phyloP scores from a whole-genome alignment of 1,140 invertebrate genomes.

The Lepidurus packardi region DNA sequence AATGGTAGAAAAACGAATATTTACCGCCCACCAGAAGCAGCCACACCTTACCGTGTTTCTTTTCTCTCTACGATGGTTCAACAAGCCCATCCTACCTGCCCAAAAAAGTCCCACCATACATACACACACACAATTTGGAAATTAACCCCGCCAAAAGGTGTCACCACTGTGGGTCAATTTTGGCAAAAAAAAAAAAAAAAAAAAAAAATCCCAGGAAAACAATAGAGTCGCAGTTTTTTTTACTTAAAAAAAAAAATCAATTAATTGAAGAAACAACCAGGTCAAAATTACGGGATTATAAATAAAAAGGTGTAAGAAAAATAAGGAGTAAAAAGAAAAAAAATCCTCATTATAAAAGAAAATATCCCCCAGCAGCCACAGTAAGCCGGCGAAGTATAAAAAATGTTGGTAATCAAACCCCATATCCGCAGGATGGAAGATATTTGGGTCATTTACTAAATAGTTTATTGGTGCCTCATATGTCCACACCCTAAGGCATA shows the following conservation, averaged over 20 bases:
- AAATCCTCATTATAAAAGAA: not conserved
- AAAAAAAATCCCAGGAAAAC: constrained; percentile 23
- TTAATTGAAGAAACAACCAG: constrained; percentile 25
- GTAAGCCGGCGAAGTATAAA: constrained; percentile 21
- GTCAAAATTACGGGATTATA: not conserved
- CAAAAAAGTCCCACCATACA: constrained; percentile 10
- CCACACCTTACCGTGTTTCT: constrained; percentile 10
- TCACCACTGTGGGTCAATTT: not conserved
- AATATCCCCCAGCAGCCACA: constrained; percentile 17
- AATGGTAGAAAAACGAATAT: constrained; percentile 17
- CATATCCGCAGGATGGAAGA: constrained; percentile 22
- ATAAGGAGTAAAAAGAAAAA: not conserved
- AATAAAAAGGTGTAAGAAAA: not conserved
- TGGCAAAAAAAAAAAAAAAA: not conserved
- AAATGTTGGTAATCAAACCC: not conserved
- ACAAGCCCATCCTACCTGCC: constrained; percentile 17
- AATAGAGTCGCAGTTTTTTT: not conserved
- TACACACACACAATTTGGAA: constrained; percentile 14
- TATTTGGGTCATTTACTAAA: constrained; percentile 24
- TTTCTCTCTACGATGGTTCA: constrained; percentile 11
- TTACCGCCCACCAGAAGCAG: constrained; percentile 20
- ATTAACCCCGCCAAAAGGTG: not conserved
- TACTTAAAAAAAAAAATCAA: not conserved
- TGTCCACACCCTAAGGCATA: constrained; percentile 26
- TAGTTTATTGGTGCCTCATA: constrained; percentile 27